Evolutionary conservation across 2,113 vertebrate genomes (phyloP).

Genomic region (Colossoma macropomum): DNA sequence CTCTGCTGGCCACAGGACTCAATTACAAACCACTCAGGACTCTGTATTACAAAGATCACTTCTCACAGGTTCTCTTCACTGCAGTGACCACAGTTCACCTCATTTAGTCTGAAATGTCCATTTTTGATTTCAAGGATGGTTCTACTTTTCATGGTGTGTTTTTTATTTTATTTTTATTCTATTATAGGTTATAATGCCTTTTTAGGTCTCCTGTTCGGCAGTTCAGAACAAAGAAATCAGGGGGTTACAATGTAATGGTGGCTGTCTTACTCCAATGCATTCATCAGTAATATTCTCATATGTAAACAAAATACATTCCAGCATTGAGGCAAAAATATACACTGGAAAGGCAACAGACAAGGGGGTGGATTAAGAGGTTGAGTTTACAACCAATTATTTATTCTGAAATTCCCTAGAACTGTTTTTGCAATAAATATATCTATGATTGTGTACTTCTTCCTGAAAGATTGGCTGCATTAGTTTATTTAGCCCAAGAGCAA

Average conservation of each 20-base stretch:
- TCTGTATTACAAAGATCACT: constrained; percentile 1
- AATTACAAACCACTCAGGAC: constrained; percentile 27
- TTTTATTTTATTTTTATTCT: constrained; percentile 4
- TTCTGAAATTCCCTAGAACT: constrained; percentile 38
- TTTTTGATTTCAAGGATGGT: neutral
- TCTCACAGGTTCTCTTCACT: constrained; percentile 8
- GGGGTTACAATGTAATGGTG: neutral
- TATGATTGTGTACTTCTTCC: constrained; percentile 22
- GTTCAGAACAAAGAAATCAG: neutral
- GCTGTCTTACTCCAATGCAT: neutral
- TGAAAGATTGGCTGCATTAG: neutral
- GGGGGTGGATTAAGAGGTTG: neutral
- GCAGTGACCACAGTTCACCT: neutral
- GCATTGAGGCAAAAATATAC: constrained; percentile 28
- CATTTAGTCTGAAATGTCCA: neutral
- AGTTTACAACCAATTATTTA: constrained; percentile 47
- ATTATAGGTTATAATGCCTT: neutral
- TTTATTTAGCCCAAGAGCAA: neutral
- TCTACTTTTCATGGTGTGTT: neutral
- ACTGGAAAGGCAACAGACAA: constrained; percentile 45
- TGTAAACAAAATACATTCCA: constrained; percentile 58
- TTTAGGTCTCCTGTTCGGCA: neutral
- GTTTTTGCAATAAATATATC: neutral
- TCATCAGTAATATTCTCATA: neutral
- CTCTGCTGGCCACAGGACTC: constrained; percentile 29